Base-by-base conservation (phyloP, 92 coral and sea anemone genomes). In the Zoanthus gigantus region DNA sequence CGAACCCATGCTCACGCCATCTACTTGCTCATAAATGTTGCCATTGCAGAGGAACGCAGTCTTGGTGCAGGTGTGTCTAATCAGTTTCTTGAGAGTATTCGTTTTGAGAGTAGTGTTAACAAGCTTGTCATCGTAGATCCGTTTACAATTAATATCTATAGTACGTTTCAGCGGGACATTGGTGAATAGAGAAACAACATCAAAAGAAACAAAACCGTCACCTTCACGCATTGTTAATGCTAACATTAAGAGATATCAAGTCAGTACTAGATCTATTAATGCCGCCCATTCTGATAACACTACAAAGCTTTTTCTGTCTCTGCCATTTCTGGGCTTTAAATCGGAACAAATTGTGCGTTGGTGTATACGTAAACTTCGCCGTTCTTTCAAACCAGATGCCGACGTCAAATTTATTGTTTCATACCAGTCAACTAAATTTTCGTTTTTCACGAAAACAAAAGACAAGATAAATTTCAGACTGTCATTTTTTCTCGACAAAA, bases 21-120 rank as follows among this genome's bases (percentile, higher is more conserved):
- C 86, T 3, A 87, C 72, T 77, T 87, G 86, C 44, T 87, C 90
- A 63, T 87, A 87, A 53, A 77, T 37, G 10, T 30, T 7, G 48
- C 69, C 57, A 53, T 87, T 78, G 32, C 66, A 77, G 17, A 76
- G 72, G 28, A 87, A 87, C 31, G 79, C 84, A 5, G 87, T 83
- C 58, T 89, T 89, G 68, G 61, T 83, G 50, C 92, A 89, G 14
- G 76, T 74, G 71, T 89, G 88, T 17, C 77, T 50, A 75, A 89
- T 83, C 29, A 89, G 76, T 76, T 89, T 87, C 45, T 84, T 65
- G 14, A 83, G 86, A 13, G 85, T 83, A 52, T 53, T 85, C 61
- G 76, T 83, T 37, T 29, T n/a, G 9, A 89, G 79, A 46, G 23
- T 23, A 23, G 23, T 23, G 23, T 23, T 23, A 23, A 23, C 23